phyloP scores from a whole-genome alignment of 92 coral and sea anemone species.

The Parazoanthus darwini region DNA sequence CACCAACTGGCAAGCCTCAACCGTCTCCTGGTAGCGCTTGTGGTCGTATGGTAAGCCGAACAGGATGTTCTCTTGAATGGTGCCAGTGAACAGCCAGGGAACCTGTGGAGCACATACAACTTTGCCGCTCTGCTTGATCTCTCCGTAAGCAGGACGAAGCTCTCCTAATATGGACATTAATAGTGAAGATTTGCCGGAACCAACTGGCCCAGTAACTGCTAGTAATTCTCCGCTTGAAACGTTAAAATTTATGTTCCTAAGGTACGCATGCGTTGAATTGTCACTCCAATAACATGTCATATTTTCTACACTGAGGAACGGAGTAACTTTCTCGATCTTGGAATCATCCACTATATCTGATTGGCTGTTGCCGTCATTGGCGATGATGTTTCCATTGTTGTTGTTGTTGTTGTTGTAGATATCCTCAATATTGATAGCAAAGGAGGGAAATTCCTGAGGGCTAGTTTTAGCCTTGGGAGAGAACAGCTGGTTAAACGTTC shows the following conservation, averaged over 20 bases:
- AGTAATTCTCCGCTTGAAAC: conserved; percentile 24
- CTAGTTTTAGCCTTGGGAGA: conserved; percentile 1
- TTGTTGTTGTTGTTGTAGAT: neutral
- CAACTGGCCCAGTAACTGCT: conserved; percentile 35
- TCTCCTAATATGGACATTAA: conserved; percentile 33
- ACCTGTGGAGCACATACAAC: conserved; percentile 25
- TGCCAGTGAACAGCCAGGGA: conserved; percentile 36
- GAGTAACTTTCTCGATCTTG: neutral
- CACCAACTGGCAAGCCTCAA: conserved; percentile 37
- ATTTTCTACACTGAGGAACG: conserved; percentile 15
- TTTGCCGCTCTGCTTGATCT: neutral
- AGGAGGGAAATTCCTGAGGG: neutral
- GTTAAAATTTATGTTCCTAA: conserved; percentile 10
- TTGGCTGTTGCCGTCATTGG: no score
- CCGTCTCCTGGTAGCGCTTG: conserved; percentile 24
- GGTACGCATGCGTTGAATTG: conserved; percentile 5
- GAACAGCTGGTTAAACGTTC: neutral
- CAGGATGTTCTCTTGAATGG: conserved; percentile 29
- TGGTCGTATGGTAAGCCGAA: conserved; percentile 35
- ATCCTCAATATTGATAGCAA: neutral
- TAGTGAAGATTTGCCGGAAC: conserved; percentile 33
- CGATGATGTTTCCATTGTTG: neutral
- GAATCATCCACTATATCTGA: neutral
- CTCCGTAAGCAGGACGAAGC: conserved; percentile 18
- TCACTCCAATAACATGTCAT: conserved; percentile 33